Evolutionary conservation across 2,797 vertebrate genomes (phyloP).

Genomic region (Muscicapa striata): DNA sequence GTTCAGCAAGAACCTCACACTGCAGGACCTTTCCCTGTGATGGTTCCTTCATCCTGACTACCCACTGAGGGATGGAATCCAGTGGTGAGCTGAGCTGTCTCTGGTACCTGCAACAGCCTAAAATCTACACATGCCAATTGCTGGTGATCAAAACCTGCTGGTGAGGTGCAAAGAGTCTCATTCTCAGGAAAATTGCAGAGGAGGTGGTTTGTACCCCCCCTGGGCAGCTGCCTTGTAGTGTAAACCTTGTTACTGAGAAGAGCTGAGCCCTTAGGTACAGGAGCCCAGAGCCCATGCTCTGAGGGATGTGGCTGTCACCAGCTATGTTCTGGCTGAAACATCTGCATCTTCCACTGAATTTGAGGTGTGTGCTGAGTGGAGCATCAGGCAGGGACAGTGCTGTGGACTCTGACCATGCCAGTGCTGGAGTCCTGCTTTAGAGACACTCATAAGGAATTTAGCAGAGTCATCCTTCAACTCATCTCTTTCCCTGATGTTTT

Average conservation of each 20-base stretch:
- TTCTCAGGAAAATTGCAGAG: neutral
- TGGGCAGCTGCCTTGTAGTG: neutral
- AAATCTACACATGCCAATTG: neutral
- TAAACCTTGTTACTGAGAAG: neutral
- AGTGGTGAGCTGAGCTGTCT: neutral
- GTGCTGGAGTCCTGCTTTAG: neutral
- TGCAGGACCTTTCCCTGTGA: neutral
- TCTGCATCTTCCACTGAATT: neutral
- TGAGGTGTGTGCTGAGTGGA: neutral
- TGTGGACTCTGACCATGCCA: rapidly evolving
- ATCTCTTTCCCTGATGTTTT: neutral
- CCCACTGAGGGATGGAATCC: neutral
- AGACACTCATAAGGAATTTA: neutral
- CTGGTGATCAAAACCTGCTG: neutral
- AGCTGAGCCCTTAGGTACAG: neutral
- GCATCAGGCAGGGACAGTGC: neutral
- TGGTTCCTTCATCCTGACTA: neutral
- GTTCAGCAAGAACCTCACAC: rapidly evolving
- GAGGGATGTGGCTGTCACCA: neutral
- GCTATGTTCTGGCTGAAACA: neutral
- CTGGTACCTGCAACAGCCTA: neutral
- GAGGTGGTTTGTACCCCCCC: neutral
- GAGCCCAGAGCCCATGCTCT: neutral
- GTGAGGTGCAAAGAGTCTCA: neutral
- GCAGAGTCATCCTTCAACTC: neutral